Conservation (phyloP, 2,113 vertebrate species). For the Macquaria ambigua region DNA sequence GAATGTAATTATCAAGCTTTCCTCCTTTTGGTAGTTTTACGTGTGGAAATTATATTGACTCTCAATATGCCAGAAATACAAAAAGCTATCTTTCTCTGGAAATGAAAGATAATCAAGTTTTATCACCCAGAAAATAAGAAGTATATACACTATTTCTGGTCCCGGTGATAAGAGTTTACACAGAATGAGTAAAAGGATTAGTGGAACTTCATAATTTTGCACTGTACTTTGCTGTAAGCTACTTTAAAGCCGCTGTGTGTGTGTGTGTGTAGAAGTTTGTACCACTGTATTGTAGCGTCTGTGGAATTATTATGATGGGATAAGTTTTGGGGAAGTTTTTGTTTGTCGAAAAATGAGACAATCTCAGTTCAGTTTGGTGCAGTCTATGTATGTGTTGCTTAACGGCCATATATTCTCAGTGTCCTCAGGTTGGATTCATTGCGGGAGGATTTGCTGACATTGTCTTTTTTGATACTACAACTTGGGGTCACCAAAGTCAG, state of each 20-base stretch:
- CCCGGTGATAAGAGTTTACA: constrained; percentile 39
- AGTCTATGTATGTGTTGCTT: not conserved
- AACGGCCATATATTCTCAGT: not conserved
- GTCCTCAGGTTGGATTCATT: not conserved
- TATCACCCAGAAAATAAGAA: constrained; percentile 48
- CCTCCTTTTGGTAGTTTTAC: constrained; percentile 10
- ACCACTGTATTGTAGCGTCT: constrained; percentile 5
- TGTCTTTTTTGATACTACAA: not conserved
- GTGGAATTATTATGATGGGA: constrained; percentile 29
- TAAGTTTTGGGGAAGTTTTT: not conserved
- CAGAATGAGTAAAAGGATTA: constrained; percentile 39
- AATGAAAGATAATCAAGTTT: constrained; percentile 67
- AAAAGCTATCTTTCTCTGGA: constrained; percentile 29
- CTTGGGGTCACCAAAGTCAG: not conserved
- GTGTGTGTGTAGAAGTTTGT: not conserved
- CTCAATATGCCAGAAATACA: constrained; percentile 34
- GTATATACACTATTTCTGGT: constrained; percentile 32
- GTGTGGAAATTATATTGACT: constrained; percentile 48
- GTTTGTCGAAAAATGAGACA: constrained; percentile 24
- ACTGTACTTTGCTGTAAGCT: constrained; percentile 29
- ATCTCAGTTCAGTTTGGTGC: not conserved
- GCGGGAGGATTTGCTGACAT: not conserved
- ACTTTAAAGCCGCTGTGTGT: constrained; percentile 29
- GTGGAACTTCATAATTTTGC: constrained; percentile 28
- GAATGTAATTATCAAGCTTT: constrained; percentile 32